Base-by-base conservation (phyloP, 1,140 invertebrate species). In the Pinna nobilis region DNA sequence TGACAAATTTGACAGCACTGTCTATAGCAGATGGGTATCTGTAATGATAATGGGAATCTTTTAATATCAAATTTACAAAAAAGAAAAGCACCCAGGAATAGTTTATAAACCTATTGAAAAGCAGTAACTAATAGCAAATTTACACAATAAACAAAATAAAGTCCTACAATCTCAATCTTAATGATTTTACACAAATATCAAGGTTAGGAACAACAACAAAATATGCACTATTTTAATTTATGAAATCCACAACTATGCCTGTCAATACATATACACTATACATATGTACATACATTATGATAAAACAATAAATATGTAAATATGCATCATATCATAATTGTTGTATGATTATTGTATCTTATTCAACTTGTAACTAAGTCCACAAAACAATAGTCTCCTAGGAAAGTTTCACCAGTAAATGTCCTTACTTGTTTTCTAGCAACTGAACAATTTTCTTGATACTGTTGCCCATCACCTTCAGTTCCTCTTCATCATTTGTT, bases 1-100 rank as follows among this genome's bases (percentile, higher is more conserved):
- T 49, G 28, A 76, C 50, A 33, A 60, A 59, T 30, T 81, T 74
- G n/a, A 84, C 76, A 35, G 77, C 77, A 25, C 41, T 72, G 49
- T 84, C 82, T 6, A 84, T 49, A 20, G 70, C 69, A n/a, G 63
- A 60, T 6, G 82, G 76, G 51, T 85, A 82, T 33, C 83, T 85
- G 51, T 50, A 61, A 60, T 25, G 9, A n/a, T n/a, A n/a, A n/a
- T n/a, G n/a, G n/a, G n/a, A n/a, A n/a, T n/a, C n/a, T n/a, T n/a
- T n/a, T n/a, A n/a, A n/a, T n/a, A n/a, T n/a, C n/a, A n/a, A n/a
- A n/a, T n/a, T n/a, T n/a, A n/a, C n/a, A n/a, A 51, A 30, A 57
- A 57, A 70, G 41, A 4, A 47, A 47, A 41, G 44, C 18, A 41
- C 41, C 11, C 3, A 41, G 6, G 18, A 23, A 70, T 25, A 11